Evolutionary conservation across 2,888 invertebrate species (phyloP), one percentile per base, ranked within the genome.

Genomic region (Andrena haemorrhoa): DNA sequence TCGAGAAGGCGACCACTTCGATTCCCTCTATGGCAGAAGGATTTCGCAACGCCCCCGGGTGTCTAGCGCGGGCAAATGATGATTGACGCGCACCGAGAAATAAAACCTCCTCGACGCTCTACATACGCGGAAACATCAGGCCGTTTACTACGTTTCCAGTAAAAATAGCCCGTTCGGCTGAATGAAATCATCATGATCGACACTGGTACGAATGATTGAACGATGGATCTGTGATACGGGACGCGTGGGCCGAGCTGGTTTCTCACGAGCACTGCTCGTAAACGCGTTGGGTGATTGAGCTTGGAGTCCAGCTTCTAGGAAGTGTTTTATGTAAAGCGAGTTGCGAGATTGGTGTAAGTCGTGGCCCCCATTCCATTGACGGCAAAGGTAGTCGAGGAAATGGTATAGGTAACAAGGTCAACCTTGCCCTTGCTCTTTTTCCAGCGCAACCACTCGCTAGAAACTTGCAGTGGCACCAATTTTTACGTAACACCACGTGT

Each of bases 1-100:
- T 81, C 82, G 78, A 73, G 79, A 75, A 60, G 56, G 47, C 66
- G 75, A 81, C 76, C 72, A 63, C 49, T 41, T 73, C 84, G 79
- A 86, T 86, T 88, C 81, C 70, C 74, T 74, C 74, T 66, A 64
- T 6, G 56, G 35, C 10, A 35, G 31, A 64, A 29, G 69, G 71
- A 83, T 82, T 85, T 80, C 68, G 26, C 63, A n/a, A 29, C 33
- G 35, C 26, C 20, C 56, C 53, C 41, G 41, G 49, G 35, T 61
- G 63, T 51, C 71, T 69, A 23, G 56, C 65, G n/a, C 47, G 33
- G 60, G 63, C 49, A 82, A 76, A 76, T 60, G 51, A 20, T 64
- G 69, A 76, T 70, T 51, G 79, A 78, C 71, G 64, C 51, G 61
- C 10, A 56, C 53, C 41, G 29, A 31, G 26, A 56, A 31, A 47